Evolutionary conservation across 2,888 invertebrate genomes (phyloP), one percentile per base, ranked within the genome.

Genomic region (Agonopterix heracliana): DNA sequence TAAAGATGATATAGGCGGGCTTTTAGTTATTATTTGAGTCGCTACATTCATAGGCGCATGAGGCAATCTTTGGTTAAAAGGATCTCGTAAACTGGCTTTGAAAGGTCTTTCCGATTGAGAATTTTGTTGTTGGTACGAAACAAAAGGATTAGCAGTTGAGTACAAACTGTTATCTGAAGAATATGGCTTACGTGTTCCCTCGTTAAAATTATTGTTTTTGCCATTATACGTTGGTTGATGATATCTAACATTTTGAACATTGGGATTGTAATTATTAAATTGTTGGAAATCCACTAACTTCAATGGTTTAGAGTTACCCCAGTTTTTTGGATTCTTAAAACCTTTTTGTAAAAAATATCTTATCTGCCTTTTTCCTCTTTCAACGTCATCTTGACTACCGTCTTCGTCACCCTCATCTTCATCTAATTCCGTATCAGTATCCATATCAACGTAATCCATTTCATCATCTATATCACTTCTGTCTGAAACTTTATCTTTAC

Each of bases 1-100:
- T 48, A 91, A 81, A 38, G 89, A 81, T 26, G 90, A 90, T 50
- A 90, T 83, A 38, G 89, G 91, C 44, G 91, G 90, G 49, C 89
- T 87, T 66, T 90, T 91, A 12, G 90, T 89, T 42, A 91, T 90
- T 44, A 82, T 78, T 65, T 81, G 85, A 38, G 79, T 81, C 14
- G 72, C 71, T 47, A 70, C 54, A 63, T 79, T 80, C 38, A 73
- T 57, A 35, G 77, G 74, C 55, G 63, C 76, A 57, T 75, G 73
- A 38, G 61, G 58, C 49, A 59, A 53, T 50, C 71, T 75, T 60
- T 72, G 73, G 51, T 67, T 76, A 46, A 66, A 64, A n/a, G 70
- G 71, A 57, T 83, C 84, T 14, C 76, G 77, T 55, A 74, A 65
- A 63, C 82, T 86, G 13, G 86, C 68, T 62, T 79, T 84, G 55